Percentiles rank a stretch among this genome's conserved stretches.
phyloP scores from a whole-genome alignment of 2,113 vertebrate species.

The Vombatus ursinus region DNA sequence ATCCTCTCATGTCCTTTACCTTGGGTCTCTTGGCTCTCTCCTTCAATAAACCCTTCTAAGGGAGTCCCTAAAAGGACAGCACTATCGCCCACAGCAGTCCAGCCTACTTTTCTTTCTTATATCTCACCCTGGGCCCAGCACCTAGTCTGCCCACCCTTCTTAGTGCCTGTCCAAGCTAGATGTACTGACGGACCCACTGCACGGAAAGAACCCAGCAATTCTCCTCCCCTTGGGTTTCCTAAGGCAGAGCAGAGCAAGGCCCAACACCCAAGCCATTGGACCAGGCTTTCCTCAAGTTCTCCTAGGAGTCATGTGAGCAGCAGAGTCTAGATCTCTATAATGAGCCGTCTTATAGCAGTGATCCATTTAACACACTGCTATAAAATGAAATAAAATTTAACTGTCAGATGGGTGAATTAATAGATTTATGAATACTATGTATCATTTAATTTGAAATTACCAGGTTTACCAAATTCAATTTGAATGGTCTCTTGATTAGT shows the following conservation, averaged over 20 bases:
- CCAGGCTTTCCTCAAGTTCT: not conserved
- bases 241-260: too few relatives aligned
- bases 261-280: too few relatives aligned
- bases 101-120: not conserved
- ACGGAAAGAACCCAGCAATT: too few relatives aligned
- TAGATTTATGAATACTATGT: not conserved
- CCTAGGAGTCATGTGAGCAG: not conserved
- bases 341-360: not conserved
- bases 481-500: not conserved
- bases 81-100: not conserved
- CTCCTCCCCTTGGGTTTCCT: not conserved
- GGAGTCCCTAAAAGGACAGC: too few relatives aligned
- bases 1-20: not conserved
- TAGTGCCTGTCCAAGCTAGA: too few relatives aligned
- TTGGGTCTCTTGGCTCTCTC: not conserved
- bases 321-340: not conserved
- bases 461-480: not conserved
- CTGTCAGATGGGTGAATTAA: not conserved
- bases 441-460: not conserved
- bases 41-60: not conserved
- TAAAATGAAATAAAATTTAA: not conserved
- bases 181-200: too few relatives aligned
- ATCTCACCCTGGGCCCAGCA: not conserved
- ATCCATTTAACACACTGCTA: not conserved
- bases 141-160: not conserved